A percentile compares a stretch with the other conserved stretches of the same genome.
phyloP scores from a whole-genome alignment of 2,888 invertebrate species.

The Cybosia mesomella region DNA sequence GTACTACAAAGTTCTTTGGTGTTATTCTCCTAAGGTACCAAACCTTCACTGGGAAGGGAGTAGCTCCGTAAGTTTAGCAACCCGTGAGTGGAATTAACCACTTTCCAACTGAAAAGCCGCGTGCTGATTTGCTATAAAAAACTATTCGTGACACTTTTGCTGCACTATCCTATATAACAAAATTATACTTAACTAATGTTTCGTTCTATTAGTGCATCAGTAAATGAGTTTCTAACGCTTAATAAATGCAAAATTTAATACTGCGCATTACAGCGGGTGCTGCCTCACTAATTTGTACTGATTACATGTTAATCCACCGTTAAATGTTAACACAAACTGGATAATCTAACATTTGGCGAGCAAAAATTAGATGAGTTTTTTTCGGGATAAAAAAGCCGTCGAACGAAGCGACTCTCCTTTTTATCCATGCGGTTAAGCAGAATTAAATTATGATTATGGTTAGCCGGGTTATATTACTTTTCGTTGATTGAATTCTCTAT shows the following conservation, averaged over 20 bases:
- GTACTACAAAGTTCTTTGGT: not conserved
- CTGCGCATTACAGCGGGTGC: constrained; percentile 50
- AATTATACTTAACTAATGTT: constrained; percentile 5
- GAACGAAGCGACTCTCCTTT: not conserved
- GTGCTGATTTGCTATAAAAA: not conserved
- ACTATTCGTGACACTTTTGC: not conserved
- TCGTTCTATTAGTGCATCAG: constrained; percentile 23
- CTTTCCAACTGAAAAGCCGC: not conserved
- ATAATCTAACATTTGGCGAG: constrained; percentile 25
- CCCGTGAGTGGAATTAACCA: not conserved
- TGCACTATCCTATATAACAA: not conserved
- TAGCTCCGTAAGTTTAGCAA: too few relatives aligned
- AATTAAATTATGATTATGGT: not conserved
- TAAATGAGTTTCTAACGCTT: constrained; percentile 51
- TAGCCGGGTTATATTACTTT: not conserved
- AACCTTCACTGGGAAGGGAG: not conserved
- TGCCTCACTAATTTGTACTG: constrained; percentile 55
- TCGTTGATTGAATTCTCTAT: not conserved
- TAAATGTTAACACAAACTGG: constrained; percentile 41
- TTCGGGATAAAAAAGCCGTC: not conserved
- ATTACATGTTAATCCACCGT: constrained; percentile 53
- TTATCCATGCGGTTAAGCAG: not conserved
- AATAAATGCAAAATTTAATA: constrained; percentile 55
- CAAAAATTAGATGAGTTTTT: constrained; percentile 2
- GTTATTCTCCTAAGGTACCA: not conserved